Base-by-base conservation (phyloP, 2,797 vertebrate genomes). In the Dromococcyx pavoninus region DNA sequence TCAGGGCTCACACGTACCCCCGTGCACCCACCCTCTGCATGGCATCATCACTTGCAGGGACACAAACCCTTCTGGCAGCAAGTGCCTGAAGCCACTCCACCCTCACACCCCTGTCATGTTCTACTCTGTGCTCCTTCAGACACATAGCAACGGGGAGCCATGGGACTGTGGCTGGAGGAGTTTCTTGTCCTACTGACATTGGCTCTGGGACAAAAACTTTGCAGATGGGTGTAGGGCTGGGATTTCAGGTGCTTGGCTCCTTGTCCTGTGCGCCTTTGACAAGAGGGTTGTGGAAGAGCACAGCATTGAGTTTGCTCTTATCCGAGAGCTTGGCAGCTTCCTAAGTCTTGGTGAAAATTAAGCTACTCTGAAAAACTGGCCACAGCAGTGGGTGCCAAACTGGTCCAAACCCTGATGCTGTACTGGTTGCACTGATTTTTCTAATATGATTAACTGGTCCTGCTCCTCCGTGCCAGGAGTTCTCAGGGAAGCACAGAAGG, bases 101-200 rank as follows among this genome's bases (percentile, higher is more conserved):
- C 54, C 71, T 43, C 5, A 0, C 2, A 9, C 10, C 23, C 0
- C 0, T 1, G 2, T 57, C 16, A 37, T 7, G 3, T 28, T 30
- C 46, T 35, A 65, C 51, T 57, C 60, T 5, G 39, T 7, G 27
- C 41, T 74, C 13, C 30, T n/a, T 25, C 4, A 3, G 39, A 14
- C 33, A n/a, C n/a, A 19, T 41, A 17, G 53, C 14, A 24, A 7
- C 1, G 3, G 9, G 41, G 41, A 56, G 15, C 22, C 10, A 0
- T 11, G 53, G 17, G 17, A 43, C 46, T 33, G 67, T 0, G 4
- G 23, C 46, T 44, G 73, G n/a, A 25, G 51, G 37, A 8, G 15
- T 32, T 25, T 54, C 33, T 16, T 53, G 30, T 67, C 53, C 80
- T n/a, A 24, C 25, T 35, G 73, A 9, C 44, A 50, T 64, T 3